Base-by-base conservation (phyloP, 64 coral and sea anemone genomes). In the Trachythela sp. region DNA sequence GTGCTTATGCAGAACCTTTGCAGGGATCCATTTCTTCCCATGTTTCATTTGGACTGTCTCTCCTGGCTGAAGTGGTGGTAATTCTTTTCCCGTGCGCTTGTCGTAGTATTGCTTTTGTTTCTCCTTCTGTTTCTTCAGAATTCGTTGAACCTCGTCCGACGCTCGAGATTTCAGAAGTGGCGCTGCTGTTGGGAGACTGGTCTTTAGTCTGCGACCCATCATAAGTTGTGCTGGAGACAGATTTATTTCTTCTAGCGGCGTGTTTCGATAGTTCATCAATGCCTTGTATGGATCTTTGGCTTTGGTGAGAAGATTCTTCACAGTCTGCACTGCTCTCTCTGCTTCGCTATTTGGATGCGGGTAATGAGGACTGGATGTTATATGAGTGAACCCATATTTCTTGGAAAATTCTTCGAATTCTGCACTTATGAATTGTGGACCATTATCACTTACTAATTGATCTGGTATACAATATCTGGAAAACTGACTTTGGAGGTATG, bases 381-480 rank as follows among this genome's bases (percentile, higher is more conserved):
- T 91, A 40, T 94, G 92, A 4, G 45, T 43, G 77, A 94, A 85
- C 0, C 48, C 86, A 88, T 91, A 91, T 0, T 72, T 15, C 15
- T 29, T 88, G 38, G 58, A 14, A 77, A 89, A 90, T 2, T 83
- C 48, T 11, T 56, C 6, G 22, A 94, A 92, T 48, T 91, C 87
- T 58, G 42, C 50, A 35, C 85, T 91, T 58, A 37, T 34, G 84
- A 88, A 92, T 42, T 88, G 76, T 7, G 86, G 59, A 0, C 90
- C 36, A 84, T 94, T 94, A 56, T 89, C 90, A 80, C 90, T 86
- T 39, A 88, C 68, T 54, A 89, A 18, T 48, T 92, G 83, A 92
- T 92, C 87, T 29, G 87, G 84, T 13, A 87, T 92, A 14, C 87
- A 84, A 70, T 92, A 49, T 34, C 75, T 67, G 5, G 90, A 72